Percentiles rank a stretch among this genome's conserved stretches.
These are phyloP conservation scores for Apus apus DNA, from an alignment of 2,113 vertebrate genomes.

Conservation along the genomic window DNA sequence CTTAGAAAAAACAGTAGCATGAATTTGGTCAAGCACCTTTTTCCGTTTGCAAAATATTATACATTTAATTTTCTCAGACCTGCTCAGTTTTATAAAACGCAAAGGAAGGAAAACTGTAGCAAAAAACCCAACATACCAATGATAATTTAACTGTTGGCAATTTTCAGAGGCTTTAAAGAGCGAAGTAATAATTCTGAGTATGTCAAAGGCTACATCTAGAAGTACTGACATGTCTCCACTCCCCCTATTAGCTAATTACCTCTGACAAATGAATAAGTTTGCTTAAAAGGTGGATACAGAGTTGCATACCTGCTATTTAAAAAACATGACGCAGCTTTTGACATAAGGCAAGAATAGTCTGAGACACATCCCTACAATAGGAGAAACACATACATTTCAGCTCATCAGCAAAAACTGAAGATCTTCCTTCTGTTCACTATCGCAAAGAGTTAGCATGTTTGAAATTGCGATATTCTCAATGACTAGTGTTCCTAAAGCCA, in stretches of 20 bases:
- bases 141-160: background rate
- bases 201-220: background rate
- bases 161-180: background rate
- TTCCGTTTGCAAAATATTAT: background rate
- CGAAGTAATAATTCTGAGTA: background rate
- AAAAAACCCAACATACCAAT: background rate
- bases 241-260: background rate
- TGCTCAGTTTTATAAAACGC: background rate
- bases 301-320: background rate
- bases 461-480: background rate
- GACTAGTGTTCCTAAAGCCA: background rate
- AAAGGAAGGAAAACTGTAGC: background rate
- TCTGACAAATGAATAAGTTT: background rate
- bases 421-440: background rate
- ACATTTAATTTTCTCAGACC: background rate
- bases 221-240: background rate
- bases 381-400: background rate
- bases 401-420: background rate
- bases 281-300: background rate
- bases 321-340: background rate
- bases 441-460: background rate
- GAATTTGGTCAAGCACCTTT: background rate
- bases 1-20: background rate
- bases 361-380: background rate
- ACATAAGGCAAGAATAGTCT: background rate